Evolutionary conservation across 1,140 invertebrate genomes (phyloP).

Genomic region (Prorops nasuta): DNA sequence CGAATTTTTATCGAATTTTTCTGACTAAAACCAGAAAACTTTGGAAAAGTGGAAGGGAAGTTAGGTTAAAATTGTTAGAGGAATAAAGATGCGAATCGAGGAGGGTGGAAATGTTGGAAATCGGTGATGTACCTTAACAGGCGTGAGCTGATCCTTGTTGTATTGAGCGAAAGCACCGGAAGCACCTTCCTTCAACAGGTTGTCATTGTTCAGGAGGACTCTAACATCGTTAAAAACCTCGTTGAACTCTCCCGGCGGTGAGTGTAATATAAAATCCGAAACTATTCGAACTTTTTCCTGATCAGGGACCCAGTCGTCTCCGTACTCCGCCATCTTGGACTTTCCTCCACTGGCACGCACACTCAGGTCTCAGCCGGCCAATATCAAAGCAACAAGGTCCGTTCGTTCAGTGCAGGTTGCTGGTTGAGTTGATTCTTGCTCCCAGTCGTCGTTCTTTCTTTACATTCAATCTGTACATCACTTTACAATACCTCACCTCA

Average conservation of each 20-base stretch:
- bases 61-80: too few species aligned
- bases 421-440: slow-evolving; percentile 1
- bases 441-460: too few species aligned
- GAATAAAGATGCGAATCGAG: too few species aligned
- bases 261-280: slow-evolving; percentile 96
- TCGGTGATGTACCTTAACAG: slow-evolving; percentile 64
- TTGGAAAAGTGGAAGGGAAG: too few species aligned
- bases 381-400: slow-evolving; percentile 42
- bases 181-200: slow-evolving; percentile 91
- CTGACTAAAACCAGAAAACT: too few species aligned
- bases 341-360: slow-evolving; percentile 47
- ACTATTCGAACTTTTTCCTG: slow-evolving; percentile 93
- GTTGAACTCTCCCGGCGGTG: slow-evolving; percentile 98
- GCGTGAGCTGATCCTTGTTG: slow-evolving; percentile 98
- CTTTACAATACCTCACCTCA: too few species aligned
- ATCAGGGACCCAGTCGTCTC: slow-evolving; percentile 78
- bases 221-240: slow-evolving; percentile 99
- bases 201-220: slow-evolving; percentile 93
- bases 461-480: too few species aligned
- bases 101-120: too few species aligned
- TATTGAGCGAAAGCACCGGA: slow-evolving; percentile 95
- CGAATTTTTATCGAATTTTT: too few species aligned
- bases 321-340: slow-evolving; percentile 62
- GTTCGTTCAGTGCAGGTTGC: slow-evolving; percentile 36
- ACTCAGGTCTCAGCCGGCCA: slow-evolving; percentile 28